Percentiles rank a stretch among this genome's conserved stretches.
phyloP scores from a whole-genome alignment of 2,888 invertebrate genomes.

The Creontiades dilutus region DNA sequence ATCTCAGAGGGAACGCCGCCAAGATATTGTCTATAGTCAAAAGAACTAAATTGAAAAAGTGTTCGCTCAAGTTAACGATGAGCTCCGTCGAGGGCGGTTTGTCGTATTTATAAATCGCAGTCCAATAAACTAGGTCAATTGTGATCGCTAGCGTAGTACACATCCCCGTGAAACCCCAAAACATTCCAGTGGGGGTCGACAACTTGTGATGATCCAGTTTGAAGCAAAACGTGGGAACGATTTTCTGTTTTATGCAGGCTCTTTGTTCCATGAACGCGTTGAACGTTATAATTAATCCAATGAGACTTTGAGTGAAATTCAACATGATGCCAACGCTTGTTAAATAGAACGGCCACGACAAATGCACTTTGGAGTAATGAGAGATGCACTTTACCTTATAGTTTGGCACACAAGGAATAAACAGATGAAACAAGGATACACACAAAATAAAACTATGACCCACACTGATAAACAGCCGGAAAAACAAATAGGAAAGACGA shows the following conservation, averaged over 20 bases:
- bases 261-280: not conserved
- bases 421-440: not conserved
- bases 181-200: not conserved
- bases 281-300: not conserved
- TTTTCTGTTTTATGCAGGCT: not conserved
- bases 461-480: not conserved
- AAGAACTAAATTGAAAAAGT: not conserved
- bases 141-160: not conserved
- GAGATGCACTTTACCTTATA: not conserved
- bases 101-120: not conserved
- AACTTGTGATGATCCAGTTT: not conserved
- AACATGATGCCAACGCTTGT: not conserved
- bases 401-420: not conserved
- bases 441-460: not conserved
- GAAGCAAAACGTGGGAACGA: not conserved
- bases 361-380: too few relatives aligned
- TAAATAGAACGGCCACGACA: conserved; percentile 9
- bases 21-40: not conserved
- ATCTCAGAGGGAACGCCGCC: not conserved
- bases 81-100: not conserved
- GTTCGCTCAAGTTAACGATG: not conserved
- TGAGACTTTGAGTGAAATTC: not conserved
- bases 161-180: not conserved
- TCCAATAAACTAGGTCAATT: not conserved
- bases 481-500: not conserved